Base-by-base conservation (phyloP, 92 coral and sea anemone species). In the Paragorgia papillata region DNA sequence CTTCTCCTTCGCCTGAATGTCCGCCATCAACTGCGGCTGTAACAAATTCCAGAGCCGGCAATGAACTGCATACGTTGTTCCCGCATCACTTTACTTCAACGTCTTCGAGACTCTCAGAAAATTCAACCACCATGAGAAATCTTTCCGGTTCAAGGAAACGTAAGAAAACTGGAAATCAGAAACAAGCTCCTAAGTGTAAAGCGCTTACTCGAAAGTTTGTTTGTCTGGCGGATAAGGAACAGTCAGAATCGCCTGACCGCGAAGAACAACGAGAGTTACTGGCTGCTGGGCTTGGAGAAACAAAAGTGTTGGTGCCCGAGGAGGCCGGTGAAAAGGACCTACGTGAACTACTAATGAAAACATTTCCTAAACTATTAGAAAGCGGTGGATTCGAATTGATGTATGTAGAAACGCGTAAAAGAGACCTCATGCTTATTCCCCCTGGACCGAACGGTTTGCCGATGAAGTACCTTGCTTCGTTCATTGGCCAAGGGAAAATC, bases 401-500 rank as follows among this genome's bases (percentile, higher is more conserved):
- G 61, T 55, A 55, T 55, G 61, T 19, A 10, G 61, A 55, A 55
- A 19, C 29, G 19, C 61, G 83, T 57, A 80, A 69, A 76, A 50
- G 79, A 33, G 75, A 85, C 29, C 80, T 85, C 54, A 30, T 43
- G 57, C 59, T 85, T 33, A 76, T n/a, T 85, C 57, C 86, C 83
- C 40, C 79, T 82, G 55, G 89, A 80, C 31, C 89, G 85, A 80
- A 85, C 57, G 80, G 79, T 57, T 27, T 80, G 51, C 76, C 85
- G 22, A 62, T 77, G 22, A 71, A n/a, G n/a, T n/a, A n/a, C n/a
- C n/a, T n/a, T n/a, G n/a, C n/a, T n/a, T n/a, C n/a, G n/a, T n/a
- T n/a, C 74, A 81, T 80, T 79, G 85, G 71, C 57, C 89, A 85
- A 65, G 89, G 89, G 29, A 85, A 74, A 67, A 66, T 85, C 51